A percentile compares a stretch with the other conserved stretches of the same genome.
Conservation (phyloP, 2,797 vertebrate species). For the Gorsachius magnificus region DNA sequence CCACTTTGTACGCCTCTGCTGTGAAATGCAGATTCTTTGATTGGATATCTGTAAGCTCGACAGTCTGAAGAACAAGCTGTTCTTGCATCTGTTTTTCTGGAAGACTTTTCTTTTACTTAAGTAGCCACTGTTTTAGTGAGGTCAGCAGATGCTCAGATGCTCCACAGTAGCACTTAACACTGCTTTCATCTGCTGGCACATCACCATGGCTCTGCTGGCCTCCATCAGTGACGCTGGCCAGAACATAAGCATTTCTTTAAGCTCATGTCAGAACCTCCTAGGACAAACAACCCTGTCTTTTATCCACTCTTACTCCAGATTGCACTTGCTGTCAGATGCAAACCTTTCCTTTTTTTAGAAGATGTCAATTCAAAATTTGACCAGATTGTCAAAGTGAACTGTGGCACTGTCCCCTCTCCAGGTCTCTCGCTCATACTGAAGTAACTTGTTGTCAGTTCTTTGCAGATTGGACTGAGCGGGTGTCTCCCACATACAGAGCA, state of each 20-base stretch:
- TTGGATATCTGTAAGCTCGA: background rate
- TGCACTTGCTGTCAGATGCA: background rate
- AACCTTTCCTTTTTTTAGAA: background rate
- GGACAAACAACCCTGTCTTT: background rate
- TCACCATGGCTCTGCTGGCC: constrained; percentile 7
- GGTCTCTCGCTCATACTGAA: background rate
- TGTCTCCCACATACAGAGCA: background rate
- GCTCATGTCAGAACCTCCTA: background rate
- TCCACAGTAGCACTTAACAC: constrained; percentile 8
- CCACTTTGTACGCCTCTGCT: background rate
- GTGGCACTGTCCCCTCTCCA: background rate
- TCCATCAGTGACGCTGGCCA: background rate
- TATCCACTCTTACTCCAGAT: background rate
- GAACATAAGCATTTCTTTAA: constrained; percentile 1
- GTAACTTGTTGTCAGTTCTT: background rate
- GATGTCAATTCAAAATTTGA: background rate
- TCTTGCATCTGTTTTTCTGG: background rate
- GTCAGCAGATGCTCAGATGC: background rate
- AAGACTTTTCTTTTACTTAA: background rate
- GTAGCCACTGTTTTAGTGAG: background rate
- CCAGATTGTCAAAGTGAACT: background rate
- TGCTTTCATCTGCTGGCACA: constrained; percentile 29
- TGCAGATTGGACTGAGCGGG: background rate
- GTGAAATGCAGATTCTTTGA: background rate
- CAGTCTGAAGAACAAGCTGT: background rate